phyloP scores from a whole-genome alignment of 2,797 vertebrate genomes.

The Phyllotis vaccarum region DNA sequence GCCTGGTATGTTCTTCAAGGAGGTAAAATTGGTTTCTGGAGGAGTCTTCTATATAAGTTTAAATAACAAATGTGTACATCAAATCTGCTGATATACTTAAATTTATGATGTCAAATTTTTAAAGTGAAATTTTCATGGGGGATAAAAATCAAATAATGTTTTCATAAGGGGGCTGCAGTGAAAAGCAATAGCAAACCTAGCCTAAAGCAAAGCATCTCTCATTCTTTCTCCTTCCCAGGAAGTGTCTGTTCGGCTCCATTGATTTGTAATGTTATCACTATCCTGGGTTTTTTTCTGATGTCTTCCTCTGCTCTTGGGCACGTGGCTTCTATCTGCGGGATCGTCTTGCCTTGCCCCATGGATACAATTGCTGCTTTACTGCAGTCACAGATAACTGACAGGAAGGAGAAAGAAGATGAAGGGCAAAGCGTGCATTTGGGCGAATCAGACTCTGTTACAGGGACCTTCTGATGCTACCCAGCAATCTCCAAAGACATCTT shows the following conservation, averaged over 20 bases:
- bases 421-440: not conserved
- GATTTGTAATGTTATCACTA: not conserved
- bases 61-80: not conserved
- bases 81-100: not conserved
- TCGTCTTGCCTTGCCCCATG: not conserved
- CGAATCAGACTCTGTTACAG: not conserved
- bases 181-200: not conserved
- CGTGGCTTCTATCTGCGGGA: not conserved
- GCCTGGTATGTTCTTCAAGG: not conserved
- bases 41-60: constrained; percentile 6
- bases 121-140: not conserved
- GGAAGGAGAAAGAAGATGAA: not conserved
- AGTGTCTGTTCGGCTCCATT: not conserved
- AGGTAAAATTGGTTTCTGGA: not conserved
- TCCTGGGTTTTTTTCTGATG: not conserved
- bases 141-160: not conserved
- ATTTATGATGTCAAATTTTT: not conserved
- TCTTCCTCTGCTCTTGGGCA: not conserved
- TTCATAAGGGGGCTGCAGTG: not conserved
- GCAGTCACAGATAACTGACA: not conserved
- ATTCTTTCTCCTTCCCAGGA: not conserved
- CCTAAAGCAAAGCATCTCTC: not conserved
- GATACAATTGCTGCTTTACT: not conserved
- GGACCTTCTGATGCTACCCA: not conserved
- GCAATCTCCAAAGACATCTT: not conserved